A percentile compares a stretch with the other conserved stretches of the same genome.
Evolutionary conservation across 2,888 invertebrate genomes (phyloP).

Genomic region (Cryptus armator): DNA sequence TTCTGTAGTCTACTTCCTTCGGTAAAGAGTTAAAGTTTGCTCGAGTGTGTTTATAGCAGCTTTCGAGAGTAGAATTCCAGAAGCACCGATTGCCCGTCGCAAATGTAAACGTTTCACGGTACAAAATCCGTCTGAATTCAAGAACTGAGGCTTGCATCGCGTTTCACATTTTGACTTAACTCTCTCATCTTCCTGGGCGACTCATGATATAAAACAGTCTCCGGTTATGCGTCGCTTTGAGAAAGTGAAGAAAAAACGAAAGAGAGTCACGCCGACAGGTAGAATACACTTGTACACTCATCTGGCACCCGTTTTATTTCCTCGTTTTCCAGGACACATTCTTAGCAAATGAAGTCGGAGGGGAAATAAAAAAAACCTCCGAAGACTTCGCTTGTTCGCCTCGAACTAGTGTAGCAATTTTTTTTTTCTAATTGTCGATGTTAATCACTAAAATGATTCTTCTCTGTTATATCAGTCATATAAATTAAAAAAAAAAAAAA

Average conservation of each 20-base stretch:
- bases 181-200: background rate
- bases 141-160: background rate
- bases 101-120: background rate
- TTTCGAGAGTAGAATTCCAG: background rate
- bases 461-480: background rate
- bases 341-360: conserved; percentile 16
- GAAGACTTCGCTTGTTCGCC: background rate
- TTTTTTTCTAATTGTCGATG: background rate
- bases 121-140: background rate
- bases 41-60: background rate
- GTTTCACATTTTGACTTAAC: background rate
- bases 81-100: background rate
- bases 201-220: background rate
- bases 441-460: background rate
- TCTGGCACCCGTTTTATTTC: background rate
- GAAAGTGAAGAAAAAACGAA: background rate
- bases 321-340: background rate
- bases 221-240: background rate
- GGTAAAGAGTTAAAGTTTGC: background rate
- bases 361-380: background rate
- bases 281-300: background rate
- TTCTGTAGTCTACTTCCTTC: background rate
- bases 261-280: conserved; percentile 18
- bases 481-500: background rate
- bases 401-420: background rate